A percentile compares a stretch with the other conserved stretches of the same genome.
These are phyloP conservation scores for Aphis craccivora DNA, from an alignment of 1,140 invertebrate genomes.

Conservation along the genomic window DNA sequence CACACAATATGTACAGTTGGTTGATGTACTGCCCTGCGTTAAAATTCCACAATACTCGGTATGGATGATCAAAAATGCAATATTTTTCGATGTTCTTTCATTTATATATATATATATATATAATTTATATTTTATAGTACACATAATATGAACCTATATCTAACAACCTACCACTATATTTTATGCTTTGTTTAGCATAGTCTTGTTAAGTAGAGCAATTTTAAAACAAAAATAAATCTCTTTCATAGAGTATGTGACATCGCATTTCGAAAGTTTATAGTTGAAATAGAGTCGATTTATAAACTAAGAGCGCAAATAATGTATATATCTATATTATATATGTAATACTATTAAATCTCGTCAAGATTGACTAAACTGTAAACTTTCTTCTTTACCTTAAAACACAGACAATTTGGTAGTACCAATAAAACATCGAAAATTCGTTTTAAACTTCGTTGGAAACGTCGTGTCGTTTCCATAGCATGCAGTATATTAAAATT, in stretches of 20 bases:
- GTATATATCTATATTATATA: background rate
- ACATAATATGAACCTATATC: background rate
- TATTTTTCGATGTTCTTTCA: background rate
- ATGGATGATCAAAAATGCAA: background rate
- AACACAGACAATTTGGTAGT: background rate
- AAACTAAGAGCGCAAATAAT: background rate
- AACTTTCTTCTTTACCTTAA: background rate
- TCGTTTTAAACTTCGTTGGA: background rate
- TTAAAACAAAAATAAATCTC: constrained; percentile 1
- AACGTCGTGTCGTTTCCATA: background rate
- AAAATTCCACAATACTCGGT: background rate
- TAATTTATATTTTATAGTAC: background rate
- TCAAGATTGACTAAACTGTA: background rate
- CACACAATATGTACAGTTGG: background rate
- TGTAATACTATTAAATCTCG: background rate
- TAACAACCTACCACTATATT: background rate
- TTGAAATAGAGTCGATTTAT: constrained; percentile 14
- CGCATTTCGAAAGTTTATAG: background rate
- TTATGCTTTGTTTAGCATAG: background rate
- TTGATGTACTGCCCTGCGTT: background rate
- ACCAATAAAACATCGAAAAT: background rate
- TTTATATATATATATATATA: background rate
- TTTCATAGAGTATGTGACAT: background rate
- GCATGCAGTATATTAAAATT: background rate
- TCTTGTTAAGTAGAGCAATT: background rate